A percentile compares a stretch with the other conserved stretches of the same genome.
Conservation (phyloP, 2,888 invertebrate genomes). For the Eristalis pertinax region DNA sequence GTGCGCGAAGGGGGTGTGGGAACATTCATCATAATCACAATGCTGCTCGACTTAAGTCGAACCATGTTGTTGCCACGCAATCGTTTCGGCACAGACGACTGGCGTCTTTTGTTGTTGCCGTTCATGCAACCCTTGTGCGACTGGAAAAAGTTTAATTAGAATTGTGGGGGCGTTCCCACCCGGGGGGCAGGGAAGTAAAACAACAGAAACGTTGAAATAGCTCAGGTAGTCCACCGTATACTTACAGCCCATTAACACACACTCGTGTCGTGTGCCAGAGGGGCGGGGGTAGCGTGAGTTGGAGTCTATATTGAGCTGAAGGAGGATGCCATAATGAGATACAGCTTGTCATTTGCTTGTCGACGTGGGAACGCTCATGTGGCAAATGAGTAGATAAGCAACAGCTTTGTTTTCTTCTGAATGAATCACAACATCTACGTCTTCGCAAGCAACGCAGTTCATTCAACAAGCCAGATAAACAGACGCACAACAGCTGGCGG, state of each 20-base stretch:
- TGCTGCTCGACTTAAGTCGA: conserved; percentile 12
- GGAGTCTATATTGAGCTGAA: neutral
- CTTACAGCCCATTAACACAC: neutral
- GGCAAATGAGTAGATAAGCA: neutral
- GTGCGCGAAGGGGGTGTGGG: neutral
- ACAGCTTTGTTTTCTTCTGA: neutral
- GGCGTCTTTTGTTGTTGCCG: neutral
- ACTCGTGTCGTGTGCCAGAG: neutral
- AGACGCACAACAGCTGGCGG: neutral
- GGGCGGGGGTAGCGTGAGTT: neutral
- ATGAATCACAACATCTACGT: neutral
- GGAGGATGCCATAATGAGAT: neutral
- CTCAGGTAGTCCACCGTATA: neutral
- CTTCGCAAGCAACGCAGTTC: neutral
- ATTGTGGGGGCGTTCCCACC: neutral
- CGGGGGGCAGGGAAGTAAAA: neutral
- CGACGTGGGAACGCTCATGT: neutral
- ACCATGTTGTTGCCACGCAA: conserved; percentile 42
- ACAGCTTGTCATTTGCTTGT: neutral
- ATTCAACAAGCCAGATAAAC: neutral
- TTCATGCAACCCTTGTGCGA: neutral
- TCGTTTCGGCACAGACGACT: conserved; percentile 17
- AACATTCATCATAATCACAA: conserved; percentile 42
- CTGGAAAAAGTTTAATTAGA: conserved; percentile 34
- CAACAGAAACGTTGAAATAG: neutral